These are phyloP conservation scores for Anorthoa munda DNA, from an alignment of 2,888 invertebrate genomes.

Conservation along the genomic window DNA sequence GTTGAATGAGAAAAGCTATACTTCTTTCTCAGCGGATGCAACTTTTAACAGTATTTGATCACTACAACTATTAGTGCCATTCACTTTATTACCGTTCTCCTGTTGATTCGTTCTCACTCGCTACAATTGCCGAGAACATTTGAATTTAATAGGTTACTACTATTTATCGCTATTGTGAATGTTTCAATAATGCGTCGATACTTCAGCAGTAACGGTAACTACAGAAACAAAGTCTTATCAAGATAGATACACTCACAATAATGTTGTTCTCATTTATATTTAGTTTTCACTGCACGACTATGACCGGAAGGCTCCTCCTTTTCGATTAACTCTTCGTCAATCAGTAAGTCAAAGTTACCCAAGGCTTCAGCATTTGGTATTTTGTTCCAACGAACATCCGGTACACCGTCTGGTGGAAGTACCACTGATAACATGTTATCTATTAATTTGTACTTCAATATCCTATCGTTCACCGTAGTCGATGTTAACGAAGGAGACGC, in stretches of 20 bases:
- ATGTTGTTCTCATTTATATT: constrained; percentile 65
- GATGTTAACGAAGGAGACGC: too few species aligned
- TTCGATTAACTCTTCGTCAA: constrained; percentile 95
- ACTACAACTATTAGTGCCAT: constrained; percentile 27
- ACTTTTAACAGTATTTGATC: constrained; percentile 31
- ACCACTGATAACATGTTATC: too few species aligned
- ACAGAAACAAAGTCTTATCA: constrained; percentile 4
- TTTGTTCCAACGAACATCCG: constrained; percentile 97
- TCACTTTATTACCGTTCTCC: background rate
- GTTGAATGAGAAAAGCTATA: too few species aligned
- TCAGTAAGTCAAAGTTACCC: constrained; percentile 95
- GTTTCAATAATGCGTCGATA: background rate
- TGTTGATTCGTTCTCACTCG: constrained; percentile 2
- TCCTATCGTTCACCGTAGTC: too few species aligned
- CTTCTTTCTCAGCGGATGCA: background rate
- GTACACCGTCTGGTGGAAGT: too few species aligned
- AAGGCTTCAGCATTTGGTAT: constrained; percentile 90
- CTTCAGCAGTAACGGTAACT: background rate
- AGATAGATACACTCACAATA: background rate
- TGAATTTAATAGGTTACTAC: constrained; percentile 32
- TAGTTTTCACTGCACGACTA: constrained; percentile 72
- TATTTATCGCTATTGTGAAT: background rate
- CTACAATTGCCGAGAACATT: constrained; percentile 23
- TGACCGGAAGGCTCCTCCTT: constrained; percentile 90
- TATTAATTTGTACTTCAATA: too few species aligned